Percentiles rank a stretch among this genome's conserved stretches.
Evolutionary conservation across 2,797 vertebrate genomes (phyloP).

Genomic region (Myripristis jacobus): DNA sequence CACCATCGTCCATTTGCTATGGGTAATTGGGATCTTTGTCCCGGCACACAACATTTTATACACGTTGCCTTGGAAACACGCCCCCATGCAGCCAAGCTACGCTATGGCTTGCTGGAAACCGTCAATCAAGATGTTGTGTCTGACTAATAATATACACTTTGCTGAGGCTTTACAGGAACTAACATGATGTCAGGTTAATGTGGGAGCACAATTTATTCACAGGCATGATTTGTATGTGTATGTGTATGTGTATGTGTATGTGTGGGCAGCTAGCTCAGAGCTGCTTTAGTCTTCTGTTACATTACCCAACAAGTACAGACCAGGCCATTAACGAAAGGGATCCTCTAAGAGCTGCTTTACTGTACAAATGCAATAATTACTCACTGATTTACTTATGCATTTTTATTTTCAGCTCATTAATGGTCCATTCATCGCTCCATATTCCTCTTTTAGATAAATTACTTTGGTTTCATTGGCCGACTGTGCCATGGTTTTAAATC

Average conservation of each 20-base stretch:
- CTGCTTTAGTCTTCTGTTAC: slow-evolving; percentile 64
- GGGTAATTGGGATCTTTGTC: neutral
- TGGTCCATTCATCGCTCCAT: neutral
- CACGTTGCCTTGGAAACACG: neutral
- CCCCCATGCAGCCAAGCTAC: neutral
- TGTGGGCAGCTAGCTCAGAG: slow-evolving; percentile 15
- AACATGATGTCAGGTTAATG: too few species aligned
- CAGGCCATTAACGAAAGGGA: neutral
- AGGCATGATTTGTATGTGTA: neutral
- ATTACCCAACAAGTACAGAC: neutral
- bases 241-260: slow-evolving; percentile 46
- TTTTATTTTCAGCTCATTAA: neutral
- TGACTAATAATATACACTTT: too few species aligned
- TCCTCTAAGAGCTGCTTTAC: neutral
- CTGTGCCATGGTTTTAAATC: neutral
- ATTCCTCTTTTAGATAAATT: neutral
- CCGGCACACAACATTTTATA: slow-evolving; percentile 1
- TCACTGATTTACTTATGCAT: neutral
- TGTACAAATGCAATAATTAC: neutral
- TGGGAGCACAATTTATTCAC: too few species aligned
- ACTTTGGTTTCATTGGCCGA: neutral
- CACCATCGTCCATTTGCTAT: slow-evolving; percentile 5
- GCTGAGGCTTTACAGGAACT: too few species aligned
- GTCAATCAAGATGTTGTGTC: neutral
- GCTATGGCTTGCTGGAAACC: neutral